Conservation (phyloP, 2,797 vertebrate species). For the Tauraco hartlaubi region DNA sequence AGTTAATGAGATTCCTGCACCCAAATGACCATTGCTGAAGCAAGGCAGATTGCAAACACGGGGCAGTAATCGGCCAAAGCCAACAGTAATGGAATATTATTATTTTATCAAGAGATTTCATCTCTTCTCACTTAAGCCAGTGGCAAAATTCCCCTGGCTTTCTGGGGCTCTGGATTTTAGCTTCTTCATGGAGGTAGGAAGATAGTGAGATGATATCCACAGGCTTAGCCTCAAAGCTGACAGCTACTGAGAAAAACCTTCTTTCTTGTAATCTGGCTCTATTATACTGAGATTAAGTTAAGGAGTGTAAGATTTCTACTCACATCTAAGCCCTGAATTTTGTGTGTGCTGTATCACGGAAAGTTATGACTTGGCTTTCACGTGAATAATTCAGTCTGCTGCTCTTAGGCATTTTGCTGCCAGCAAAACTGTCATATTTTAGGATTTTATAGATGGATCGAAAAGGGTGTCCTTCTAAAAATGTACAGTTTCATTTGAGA, state of each 20-base stretch:
- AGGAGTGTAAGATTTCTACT: background rate
- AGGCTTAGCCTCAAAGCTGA: background rate
- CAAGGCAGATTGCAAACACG: background rate
- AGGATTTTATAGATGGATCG: background rate
- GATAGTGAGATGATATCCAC: background rate
- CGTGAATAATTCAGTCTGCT: background rate
- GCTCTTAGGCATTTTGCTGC: background rate
- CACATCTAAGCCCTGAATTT: background rate
- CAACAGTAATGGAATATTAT: background rate
- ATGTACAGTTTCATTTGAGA: background rate
- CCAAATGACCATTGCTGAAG: rapidly evolving
- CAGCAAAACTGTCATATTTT: background rate
- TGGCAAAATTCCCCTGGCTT: background rate
- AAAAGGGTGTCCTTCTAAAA: background rate
- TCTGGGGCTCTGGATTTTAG: background rate
- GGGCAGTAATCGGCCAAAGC: background rate
- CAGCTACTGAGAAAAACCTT: background rate
- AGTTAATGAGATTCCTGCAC: background rate
- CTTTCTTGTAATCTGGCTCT: background rate
- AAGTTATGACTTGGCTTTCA: background rate
- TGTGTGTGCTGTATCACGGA: background rate
- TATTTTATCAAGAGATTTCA: background rate
- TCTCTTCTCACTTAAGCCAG: background rate
- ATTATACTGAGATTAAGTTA: background rate
- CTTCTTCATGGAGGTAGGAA: background rate